These are phyloP conservation scores for Embiotoca jacksoni DNA, from an alignment of 2,113 vertebrate genomes.

Conservation along the genomic window DNA sequence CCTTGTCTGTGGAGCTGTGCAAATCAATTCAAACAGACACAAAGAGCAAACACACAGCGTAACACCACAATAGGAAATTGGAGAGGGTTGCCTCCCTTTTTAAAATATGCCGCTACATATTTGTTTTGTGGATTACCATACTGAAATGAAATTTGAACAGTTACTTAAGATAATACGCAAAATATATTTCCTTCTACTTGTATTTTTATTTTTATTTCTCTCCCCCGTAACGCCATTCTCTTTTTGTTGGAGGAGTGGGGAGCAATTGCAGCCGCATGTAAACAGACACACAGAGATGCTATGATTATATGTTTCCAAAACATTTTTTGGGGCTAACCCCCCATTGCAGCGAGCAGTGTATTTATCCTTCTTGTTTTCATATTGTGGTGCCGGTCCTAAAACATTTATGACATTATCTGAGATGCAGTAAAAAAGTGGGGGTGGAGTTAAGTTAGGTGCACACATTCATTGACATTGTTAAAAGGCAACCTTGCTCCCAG, in stretches of 20 bases:
- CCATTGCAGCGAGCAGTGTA: constrained; percentile 80
- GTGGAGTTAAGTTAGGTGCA: constrained; percentile 17
- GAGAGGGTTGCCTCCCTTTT: constrained; percentile 84
- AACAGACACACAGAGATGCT: constrained; percentile 81
- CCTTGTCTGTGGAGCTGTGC: constrained; percentile 90
- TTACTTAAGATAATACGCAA: constrained; percentile 91
- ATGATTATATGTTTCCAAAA: constrained; percentile 84
- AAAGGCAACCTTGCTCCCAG: constrained; percentile 40
- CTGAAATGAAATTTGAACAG: constrained; percentile 90
- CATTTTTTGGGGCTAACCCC: constrained; percentile 83
- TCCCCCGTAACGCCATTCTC: constrained; percentile 51
- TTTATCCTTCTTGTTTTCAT: constrained; percentile 73
- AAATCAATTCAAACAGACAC: constrained; percentile 91
- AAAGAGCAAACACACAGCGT: constrained; percentile 87
- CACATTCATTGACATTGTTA: constrained; percentile 34
- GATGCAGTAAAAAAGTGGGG: neutral
- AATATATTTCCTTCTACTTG: constrained; percentile 85
- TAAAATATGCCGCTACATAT: constrained; percentile 88
- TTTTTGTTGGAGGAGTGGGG: constrained; percentile 83
- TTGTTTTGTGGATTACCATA: constrained; percentile 90
- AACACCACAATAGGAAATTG: constrained; percentile 88
- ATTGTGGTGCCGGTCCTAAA: constrained; percentile 68
- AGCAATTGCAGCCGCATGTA: constrained; percentile 79
- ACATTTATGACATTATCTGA: constrained; percentile 64
- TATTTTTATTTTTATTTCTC: constrained; percentile 68